Base-by-base conservation (phyloP, 2,797 vertebrate genomes). In the Scleropages formosus region DNA sequence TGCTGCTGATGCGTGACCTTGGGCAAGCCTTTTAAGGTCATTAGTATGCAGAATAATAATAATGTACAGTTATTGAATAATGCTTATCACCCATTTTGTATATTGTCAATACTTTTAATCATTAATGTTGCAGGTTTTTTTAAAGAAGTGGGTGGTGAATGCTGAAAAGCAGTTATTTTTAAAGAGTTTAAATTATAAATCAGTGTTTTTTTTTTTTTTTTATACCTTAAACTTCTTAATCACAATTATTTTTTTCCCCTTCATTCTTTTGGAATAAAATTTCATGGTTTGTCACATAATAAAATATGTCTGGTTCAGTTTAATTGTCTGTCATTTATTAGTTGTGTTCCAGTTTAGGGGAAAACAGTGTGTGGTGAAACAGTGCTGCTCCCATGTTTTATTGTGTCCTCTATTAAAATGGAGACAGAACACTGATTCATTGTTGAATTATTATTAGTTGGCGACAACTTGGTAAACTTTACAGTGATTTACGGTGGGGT, bases 141-240 rank as follows among this genome's bases (percentile, higher is more conserved):
- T 80, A 82, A 82, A 79, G 79, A 72, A 85, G 84, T 82, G 91
- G 87, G 92, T 90, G 91, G 83, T 76, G 91, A 86, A 93, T 92
- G 91, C 92, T 80, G 84, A 88, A 88, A 85, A 39, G 75, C 84
- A 89, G 87, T 91, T 90, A 90, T 91, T 92, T 90, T 90, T 92
- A 90, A 91, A 86, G 90, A 88, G 92, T 87, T 93, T 95, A 95
- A 96, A 95, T 95, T 93, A 94, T 94, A 91, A 80, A 91, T 88
- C 86, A 83, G 86, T 90, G 92, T 88, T 86, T 82, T 87, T 91
- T 94, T 93, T 85, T 91, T 88, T 86, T 82, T 87, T 92, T 94
- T 93, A 85, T 91, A 89, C 89, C 90, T 89, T 93, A 70, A 81
- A 92, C 64, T 68, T 74, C 73, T 76, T 80, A 78, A 78, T 77